These are phyloP conservation scores for Bovichtus variegatus DNA, from an alignment of 2,797 vertebrate species.

Conservation along the genomic window DNA sequence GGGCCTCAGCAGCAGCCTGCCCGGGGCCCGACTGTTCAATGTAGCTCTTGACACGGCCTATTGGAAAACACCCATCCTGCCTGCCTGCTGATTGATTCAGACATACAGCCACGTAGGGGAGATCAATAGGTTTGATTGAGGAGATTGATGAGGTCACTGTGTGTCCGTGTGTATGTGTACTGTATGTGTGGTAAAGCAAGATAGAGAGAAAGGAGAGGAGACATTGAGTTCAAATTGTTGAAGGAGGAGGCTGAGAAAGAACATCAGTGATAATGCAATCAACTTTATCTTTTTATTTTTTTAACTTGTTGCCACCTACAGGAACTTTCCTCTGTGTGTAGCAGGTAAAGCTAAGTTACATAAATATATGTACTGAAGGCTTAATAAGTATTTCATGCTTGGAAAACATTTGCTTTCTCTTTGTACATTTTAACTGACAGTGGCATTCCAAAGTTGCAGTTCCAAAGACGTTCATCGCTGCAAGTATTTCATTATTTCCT, in stretches of 20 bases:
- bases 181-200: neutral
- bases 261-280: neutral
- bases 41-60: conserved; percentile 3
- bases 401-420: neutral
- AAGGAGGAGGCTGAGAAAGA: neutral
- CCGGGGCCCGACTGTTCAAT: neutral
- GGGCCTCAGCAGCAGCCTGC: conserved; percentile 14
- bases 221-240: neutral
- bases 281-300: neutral
- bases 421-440: no score
- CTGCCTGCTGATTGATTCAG: conserved; percentile 31
- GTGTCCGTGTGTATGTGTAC: neutral
- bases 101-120: neutral
- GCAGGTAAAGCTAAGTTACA: no score
- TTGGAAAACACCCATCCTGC: neutral
- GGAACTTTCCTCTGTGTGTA: neutral
- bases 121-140: conserved; percentile 38
- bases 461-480: neutral
- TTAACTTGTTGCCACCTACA: conserved; percentile 15
- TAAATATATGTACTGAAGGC: no score
- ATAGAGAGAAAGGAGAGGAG: neutral
- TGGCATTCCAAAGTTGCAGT: neutral
- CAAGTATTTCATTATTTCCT: neutral
- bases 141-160: conserved; percentile 21
- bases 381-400: neutral